Evolutionary conservation across 1,140 invertebrate genomes (phyloP), one percentile per base, ranked within the genome.

Genomic region (Drosophila ogumai): DNA sequence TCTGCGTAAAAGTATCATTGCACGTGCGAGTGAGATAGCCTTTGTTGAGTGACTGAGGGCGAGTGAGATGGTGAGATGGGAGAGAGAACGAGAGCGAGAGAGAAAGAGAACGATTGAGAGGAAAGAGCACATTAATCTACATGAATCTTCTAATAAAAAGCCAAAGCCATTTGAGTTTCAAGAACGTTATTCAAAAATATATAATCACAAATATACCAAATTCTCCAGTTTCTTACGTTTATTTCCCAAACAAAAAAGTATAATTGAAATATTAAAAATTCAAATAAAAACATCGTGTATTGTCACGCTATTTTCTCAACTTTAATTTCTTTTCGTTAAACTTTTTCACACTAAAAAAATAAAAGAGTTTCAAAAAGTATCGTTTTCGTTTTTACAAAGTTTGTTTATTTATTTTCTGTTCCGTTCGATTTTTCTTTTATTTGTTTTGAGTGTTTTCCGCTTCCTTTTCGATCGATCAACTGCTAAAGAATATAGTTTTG

Each of bases 101-200:
- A 75, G 63, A 75, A 41, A 76, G 68, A 86, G 79, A 86, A 86
- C 79, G 81, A 75, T 82, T 72, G 69, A 87, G 79, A 79, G 75
- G 82, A 87, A 87, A 87, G 64, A 90, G 81, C 81, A 90, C 66
- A 90, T 84, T 72, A 69, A 80, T 71, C 40, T 79, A 87, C 64
- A 82, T 71, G 55, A 90, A 85, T 64, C 60, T 72, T 68, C 63
- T 65, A 78, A 80, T 77, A 90, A 90, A 85, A 88, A 90, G 84
- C 84, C 84, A 88, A 88, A 90, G 77, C 63, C 84, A 84, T 73
- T 50, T 15, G 65, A 86, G 75, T 90, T 88, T 69, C 60, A 58
- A 67, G n/a, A 81, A 78, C 43, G 49, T 66, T 54, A 61, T 67
- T 72, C 36, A 25, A 25, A 47, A 10, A 15, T 19, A 49, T 28